Base-by-base conservation (phyloP, 2,113 vertebrate genomes). In the Oenanthe oenanthe region DNA sequence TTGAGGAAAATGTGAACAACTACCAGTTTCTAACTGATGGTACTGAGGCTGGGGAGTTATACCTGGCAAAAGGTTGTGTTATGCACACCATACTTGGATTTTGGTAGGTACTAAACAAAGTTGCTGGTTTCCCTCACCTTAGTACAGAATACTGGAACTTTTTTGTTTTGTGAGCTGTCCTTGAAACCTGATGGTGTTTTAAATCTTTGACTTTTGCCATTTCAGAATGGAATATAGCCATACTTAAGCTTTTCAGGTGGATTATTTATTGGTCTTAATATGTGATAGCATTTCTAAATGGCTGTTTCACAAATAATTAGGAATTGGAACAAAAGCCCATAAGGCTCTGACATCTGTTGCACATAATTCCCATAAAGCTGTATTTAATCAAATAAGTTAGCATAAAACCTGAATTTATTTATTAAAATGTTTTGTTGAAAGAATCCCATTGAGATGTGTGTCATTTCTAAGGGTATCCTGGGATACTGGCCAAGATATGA, bases 401-500 rank as follows among this genome's bases (percentile, higher is more conserved):
- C 40, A 62, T 95, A 84, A 81, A 95, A 89, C 89, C 88, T 93
- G 88, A 92, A 90, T 95, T 91, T 95, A 90, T 93, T 91, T 96
- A 89, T 91, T 95, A 84, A 91, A 95, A 92, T 95, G 95, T 95
- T 95, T 93, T 93, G 80, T 87, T 95, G 84, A 96, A 96, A 92
- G 92, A 92, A 91, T 92, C 53, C 86, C 61, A 75, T 78, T 95
- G 91, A 95, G 75, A 89, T 92, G 89, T 85, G 91, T 95, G 91
- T 96, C 79, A 92, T 94, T 97, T 95, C 76, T 83, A 84, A 79
- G 92, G 93, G 92, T 95, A 95, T 97, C 95, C 96, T 87, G 95
- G 96, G 95, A 96, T 95, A 91, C 74, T 4, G 66, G 94, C 96
- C 96, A 97, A 95, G 43, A 89, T 96, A 95, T 81, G 94, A 90